phyloP scores from a whole-genome alignment of 2,888 invertebrate genomes.

The Hemaris fuciformis region DNA sequence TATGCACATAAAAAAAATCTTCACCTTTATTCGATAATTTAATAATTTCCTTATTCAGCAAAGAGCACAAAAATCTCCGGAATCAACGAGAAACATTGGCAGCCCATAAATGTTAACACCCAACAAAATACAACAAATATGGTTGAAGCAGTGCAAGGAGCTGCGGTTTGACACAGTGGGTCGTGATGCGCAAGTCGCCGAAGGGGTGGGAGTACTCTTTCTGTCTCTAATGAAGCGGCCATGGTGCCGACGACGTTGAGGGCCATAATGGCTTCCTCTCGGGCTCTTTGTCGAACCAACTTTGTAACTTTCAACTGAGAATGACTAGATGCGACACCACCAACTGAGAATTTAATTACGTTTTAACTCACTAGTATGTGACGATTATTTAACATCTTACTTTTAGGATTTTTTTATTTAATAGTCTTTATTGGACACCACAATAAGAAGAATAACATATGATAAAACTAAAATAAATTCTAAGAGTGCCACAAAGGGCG shows the following conservation, averaged over 20 bases:
- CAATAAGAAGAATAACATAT: too few species aligned
- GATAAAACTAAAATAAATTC: too few species aligned
- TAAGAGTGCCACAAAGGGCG: too few species aligned
- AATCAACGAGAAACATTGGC: too few species aligned
- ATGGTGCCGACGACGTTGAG: constrained; percentile 58
- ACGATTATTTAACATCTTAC: background rate
- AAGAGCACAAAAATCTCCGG: too few species aligned
- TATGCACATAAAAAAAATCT: too few species aligned
- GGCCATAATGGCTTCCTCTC: constrained; percentile 76
- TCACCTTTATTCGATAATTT: too few species aligned
- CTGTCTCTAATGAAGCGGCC: constrained; percentile 71
- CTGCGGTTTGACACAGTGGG: constrained; percentile 5
- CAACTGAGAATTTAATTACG: constrained; percentile 27
- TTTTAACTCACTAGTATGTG: background rate
- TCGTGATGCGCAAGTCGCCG: background rate
- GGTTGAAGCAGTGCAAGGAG: background rate
- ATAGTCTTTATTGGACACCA: too few species aligned
- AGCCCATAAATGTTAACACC: background rate
- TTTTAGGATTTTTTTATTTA: constrained; percentile 17
- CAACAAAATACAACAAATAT: background rate
- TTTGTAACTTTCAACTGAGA: constrained; percentile 63
- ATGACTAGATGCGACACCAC: constrained; percentile 56
- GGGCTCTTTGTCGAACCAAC: constrained; percentile 72
- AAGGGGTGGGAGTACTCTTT: constrained; percentile 37
- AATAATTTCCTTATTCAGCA: too few species aligned